Conservation (phyloP, 2,113 vertebrate genomes). For the Notothenia coriiceps region DNA sequence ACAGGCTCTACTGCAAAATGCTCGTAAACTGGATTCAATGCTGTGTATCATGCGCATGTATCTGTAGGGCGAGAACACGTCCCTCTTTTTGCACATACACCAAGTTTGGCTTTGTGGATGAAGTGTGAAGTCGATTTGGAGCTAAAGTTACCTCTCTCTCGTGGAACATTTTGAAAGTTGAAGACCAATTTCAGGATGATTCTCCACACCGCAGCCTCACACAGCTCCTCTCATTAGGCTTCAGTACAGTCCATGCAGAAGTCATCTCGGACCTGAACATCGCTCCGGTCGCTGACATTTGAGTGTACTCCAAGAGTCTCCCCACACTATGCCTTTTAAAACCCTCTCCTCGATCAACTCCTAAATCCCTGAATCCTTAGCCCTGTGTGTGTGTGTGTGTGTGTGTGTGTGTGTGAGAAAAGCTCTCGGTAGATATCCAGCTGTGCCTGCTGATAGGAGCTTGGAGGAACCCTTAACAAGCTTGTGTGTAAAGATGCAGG, state of each 20-base stretch:
- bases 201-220: conserved; percentile 71
- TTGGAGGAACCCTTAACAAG: conserved; percentile 63
- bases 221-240: conserved; percentile 74
- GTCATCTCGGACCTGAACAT: conserved; percentile 65
- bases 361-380: conserved; percentile 50
- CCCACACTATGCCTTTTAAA: conserved; percentile 58
- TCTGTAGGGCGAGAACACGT: background rate
- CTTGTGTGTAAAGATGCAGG: conserved; percentile 55
- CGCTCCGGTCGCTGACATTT: conserved; percentile 61
- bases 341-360: conserved; percentile 49
- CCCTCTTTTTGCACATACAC: conserved; percentile 19
- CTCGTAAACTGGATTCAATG: conserved; percentile 25
- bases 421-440: conserved; percentile 61
- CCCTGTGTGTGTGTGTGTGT: conserved; percentile 19
- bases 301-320: conserved; percentile 56
- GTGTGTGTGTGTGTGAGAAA: background rate
- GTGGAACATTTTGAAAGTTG: conserved; percentile 77
- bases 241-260: conserved; percentile 63
- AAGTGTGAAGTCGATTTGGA: conserved; percentile 70
- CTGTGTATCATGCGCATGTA: background rate
- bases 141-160: conserved; percentile 69
- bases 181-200: conserved; percentile 77
- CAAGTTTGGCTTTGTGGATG: conserved; percentile 51
- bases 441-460: conserved; percentile 62
- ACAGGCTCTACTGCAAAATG: conserved; percentile 13